Evolutionary conservation across 2,888 invertebrate species (phyloP), one percentile per base, ranked within the genome.

Genomic region (Norana najaformis): DNA sequence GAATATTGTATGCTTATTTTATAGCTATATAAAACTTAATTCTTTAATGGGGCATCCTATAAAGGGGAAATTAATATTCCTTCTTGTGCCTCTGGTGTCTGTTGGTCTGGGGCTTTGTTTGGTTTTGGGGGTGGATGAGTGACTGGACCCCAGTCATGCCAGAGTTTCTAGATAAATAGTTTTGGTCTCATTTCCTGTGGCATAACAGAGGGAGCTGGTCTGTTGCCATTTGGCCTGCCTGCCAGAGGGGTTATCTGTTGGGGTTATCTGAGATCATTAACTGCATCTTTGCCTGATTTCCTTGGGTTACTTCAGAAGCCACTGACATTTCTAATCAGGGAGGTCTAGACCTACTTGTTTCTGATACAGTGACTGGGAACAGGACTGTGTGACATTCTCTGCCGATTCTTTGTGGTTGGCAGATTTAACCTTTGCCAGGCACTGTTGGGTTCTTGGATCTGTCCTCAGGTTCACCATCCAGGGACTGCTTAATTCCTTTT

Each of bases 1-100:
- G 30, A n/a, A n/a, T 69, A 69, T 69, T 88, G 35, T 88, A 88
- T 88, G n/a, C n/a, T 35, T 88, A 34, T 88, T 35, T 88, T 13
- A 69, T 47, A 23, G 23, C 4, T 6, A 23, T 23, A 47, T 47
- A 23, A 47, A 47, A n/a, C 4, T 69, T 69, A n/a, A 69, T 69
- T 69, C n/a, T 69, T 69, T 69, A 69, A 69, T n/a, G n/a, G 30
- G 69, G 69, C 30, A 69, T n/a, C 69, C 13, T 69, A 69, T 69
- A 69, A 69, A n/a, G 69, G 69, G 69, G 30, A 69, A 69, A 69
- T 69, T n/a, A 13, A 69, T 69, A 11, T 69, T 69, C 30, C 30
- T 30, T n/a, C 69, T n/a, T 69, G 0, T n/a, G 69, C 1, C 69
- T 23, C 47, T 47, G 47, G 20, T 47, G n/a, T n/a, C n/a, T n/a